Evolutionary conservation across 2,113 vertebrate species (phyloP).

Genomic region (Spea multiplicata): DNA sequence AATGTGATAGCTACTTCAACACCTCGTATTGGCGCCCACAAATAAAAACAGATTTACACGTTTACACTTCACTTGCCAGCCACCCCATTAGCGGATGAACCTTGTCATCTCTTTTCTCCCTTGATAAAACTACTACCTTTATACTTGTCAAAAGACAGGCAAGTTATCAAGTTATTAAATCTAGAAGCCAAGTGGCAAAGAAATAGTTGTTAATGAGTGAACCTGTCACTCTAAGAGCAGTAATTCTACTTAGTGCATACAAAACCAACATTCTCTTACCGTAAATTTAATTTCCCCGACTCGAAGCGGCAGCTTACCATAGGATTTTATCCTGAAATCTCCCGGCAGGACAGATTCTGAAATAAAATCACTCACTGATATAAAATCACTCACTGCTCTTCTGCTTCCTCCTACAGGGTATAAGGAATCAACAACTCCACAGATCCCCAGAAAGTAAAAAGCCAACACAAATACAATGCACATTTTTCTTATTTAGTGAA

Average conservation of each 20-base stretch:
- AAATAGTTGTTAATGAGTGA: slow-evolving; percentile 47
- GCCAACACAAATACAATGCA: no score
- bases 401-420: no score
- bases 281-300: no score
- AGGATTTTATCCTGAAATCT: no score
- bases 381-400: no score
- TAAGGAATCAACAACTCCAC: no score
- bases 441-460: no score
- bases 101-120: slow-evolving; percentile 42
- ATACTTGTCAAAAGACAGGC: slow-evolving; percentile 43
- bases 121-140: slow-evolving; percentile 41
- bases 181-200: slow-evolving; percentile 38
- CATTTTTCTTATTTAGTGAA: no score
- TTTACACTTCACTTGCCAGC: slow-evolving; percentile 47
- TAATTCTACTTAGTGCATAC: slow-evolving; percentile 29
- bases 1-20: slow-evolving; percentile 43
- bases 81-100: slow-evolving; percentile 46
- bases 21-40: slow-evolving; percentile 33
- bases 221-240: slow-evolving; percentile 33
- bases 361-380: no score
- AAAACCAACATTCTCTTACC: neutral
- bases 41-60: slow-evolving; percentile 49
- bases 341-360: no score
- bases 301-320: no score
- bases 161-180: slow-evolving; percentile 45